Evolutionary conservation across 2,797 vertebrate species (phyloP), one percentile per base, ranked within the genome.

Genomic region (Spondyliosoma cantharus): DNA sequence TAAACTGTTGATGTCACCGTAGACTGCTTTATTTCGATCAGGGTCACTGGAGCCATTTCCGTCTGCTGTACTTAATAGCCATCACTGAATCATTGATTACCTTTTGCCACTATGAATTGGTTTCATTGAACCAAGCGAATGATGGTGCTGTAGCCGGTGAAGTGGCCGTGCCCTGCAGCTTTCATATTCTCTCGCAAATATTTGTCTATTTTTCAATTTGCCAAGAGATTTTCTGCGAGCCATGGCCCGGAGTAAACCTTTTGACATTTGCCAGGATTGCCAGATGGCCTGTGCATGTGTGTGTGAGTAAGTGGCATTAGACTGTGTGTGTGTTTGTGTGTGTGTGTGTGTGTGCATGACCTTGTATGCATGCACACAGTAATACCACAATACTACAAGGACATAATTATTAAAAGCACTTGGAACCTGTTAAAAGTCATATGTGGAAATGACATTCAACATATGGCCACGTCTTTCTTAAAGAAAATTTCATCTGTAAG

Each of bases 241-340:
- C 65, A 1, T n/a, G 66, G 60, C 79, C 68, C 77, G 43, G 46
- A 85, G 54, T n/a, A 68, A 88, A 80, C 72, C 81, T 70, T 82
- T 42, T 81, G 81, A 85, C 76, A 80, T 85, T 76, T 86, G 73
- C 78, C 81, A 85, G 82, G 61, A 80, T 71, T 75, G 65, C 76
- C 86, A 91, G 89, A 90, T 89, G 88, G 85, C 62, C 45, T 74
- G 54, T 60, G 54, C n/a, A 52, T 77, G 68, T 80, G 70, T 71
- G 13, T 63, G 29, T 49, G 32, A 45, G 57, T 56, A 24, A 70
- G 68, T 54, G 37, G 37, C 42, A 54, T 76, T 59, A 12, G 46
- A n/a, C 29, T 54, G 27, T 63, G 46, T 65, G 65, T 50, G n/a
- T n/a, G 13, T 62, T 24, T 49, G 32, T 63, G 46, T 64, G n/a